Conservation (phyloP, 2,113 vertebrate species). For the Notothenia coriiceps region DNA sequence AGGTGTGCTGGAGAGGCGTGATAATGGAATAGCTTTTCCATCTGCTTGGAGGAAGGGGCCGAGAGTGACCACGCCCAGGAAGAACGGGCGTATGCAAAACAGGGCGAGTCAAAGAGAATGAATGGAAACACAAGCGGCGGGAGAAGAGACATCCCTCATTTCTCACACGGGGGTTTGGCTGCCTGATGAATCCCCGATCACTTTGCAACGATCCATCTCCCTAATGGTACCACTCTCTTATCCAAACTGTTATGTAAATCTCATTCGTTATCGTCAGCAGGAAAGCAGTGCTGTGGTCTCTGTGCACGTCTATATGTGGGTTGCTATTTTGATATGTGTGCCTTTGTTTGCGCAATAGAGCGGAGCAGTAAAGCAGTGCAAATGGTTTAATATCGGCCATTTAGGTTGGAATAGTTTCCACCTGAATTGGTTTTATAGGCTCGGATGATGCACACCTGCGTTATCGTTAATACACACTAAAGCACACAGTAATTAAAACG, state of each 20-base stretch:
- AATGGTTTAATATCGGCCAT: constrained; percentile 63
- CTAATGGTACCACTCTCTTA: constrained; percentile 66
- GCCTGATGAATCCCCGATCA: constrained; percentile 61
- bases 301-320: neutral
- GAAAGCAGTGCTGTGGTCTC: constrained; percentile 22
- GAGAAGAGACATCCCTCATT: constrained; percentile 52
- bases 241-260: constrained; percentile 73
- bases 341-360: constrained; percentile 50
- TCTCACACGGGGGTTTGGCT: constrained; percentile 48
- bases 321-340: neutral
- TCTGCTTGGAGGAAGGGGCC: constrained; percentile 49
- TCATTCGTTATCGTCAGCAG: constrained; percentile 52
- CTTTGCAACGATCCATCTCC: constrained; percentile 61
- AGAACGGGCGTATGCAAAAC: constrained; percentile 37
- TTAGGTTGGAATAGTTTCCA: constrained; percentile 57
- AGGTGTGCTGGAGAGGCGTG: constrained; percentile 55
- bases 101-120: constrained; percentile 21
- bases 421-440: constrained; percentile 53
- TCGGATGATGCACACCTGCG: constrained; percentile 44
- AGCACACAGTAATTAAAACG: neutral
- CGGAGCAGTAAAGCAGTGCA: constrained; percentile 54
- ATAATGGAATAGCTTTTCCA: constrained; percentile 64
- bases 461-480: constrained; percentile 44
- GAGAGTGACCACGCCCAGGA: constrained; percentile 58
- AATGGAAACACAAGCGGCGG: constrained; percentile 22